These are phyloP conservation scores for Epinephelus cyanopodus DNA, from an alignment of 2,113 vertebrate genomes.

Conservation along the genomic window DNA sequence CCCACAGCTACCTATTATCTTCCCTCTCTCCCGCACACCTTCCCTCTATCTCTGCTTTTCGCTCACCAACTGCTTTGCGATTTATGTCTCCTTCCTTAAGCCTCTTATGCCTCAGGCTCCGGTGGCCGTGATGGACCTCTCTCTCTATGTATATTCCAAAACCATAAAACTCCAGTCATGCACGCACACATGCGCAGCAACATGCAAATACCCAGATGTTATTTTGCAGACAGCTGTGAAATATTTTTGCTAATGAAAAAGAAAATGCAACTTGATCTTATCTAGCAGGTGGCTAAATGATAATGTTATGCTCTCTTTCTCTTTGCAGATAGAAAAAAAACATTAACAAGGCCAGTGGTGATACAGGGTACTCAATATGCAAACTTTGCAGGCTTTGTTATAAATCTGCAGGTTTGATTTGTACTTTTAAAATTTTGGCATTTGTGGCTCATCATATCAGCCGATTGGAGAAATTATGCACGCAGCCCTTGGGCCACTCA, in stretches of 20 bases:
- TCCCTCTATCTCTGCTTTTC: constrained; percentile 59
- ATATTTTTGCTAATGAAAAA: constrained; percentile 28
- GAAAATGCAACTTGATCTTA: constrained; percentile 25
- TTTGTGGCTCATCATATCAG: constrained; percentile 40
- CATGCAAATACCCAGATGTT: constrained; percentile 54
- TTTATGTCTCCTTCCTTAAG: constrained; percentile 70
- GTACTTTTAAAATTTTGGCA: not conserved
- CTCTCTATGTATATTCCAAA: constrained; percentile 5
- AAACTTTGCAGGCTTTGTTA: not conserved
- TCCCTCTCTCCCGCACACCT: constrained; percentile 57
- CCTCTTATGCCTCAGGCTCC: constrained; percentile 63
- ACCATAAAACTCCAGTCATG: not conserved
- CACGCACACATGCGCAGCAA: not conserved
- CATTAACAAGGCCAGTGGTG: not conserved
- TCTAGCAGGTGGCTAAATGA: constrained; percentile 44
- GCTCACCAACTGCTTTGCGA: constrained; percentile 52
- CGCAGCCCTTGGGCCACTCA: constrained; percentile 7
- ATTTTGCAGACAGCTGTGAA: constrained; percentile 32
- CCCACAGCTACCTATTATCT: constrained; percentile 64
- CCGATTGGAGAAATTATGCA: constrained; percentile 12
- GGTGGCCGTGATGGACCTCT: constrained; percentile 33
- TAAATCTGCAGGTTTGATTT: not conserved
- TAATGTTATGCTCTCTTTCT: not conserved
- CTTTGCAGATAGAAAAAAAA: not conserved
- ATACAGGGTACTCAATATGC: constrained; percentile 10